These are phyloP conservation scores for Menura novaehollandiae DNA, from an alignment of 2,113 vertebrate genomes.

Conservation along the genomic window DNA sequence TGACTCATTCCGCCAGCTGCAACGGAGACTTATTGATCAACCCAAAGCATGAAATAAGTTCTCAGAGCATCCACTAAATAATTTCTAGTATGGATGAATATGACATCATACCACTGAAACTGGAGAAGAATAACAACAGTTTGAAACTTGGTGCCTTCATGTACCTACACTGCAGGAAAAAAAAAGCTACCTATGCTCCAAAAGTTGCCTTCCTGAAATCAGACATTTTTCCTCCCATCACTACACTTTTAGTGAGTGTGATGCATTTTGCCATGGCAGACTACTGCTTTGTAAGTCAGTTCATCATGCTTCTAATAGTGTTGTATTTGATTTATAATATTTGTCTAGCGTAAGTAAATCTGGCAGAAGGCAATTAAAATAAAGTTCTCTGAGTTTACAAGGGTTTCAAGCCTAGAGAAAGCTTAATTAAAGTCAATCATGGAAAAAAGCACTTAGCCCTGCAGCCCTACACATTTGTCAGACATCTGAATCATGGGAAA, in stretches of 20 bases:
- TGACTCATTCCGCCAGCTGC: neutral
- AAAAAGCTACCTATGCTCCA: neutral
- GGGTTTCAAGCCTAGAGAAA: slow-evolving; percentile 47
- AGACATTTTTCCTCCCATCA: neutral
- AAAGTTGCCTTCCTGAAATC: neutral
- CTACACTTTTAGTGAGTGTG: neutral
- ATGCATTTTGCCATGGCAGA: neutral
- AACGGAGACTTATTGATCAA: neutral
- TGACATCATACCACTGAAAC: neutral
- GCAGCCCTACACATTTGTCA: slow-evolving; percentile 57
- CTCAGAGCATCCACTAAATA: neutral
- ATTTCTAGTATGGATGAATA: neutral
- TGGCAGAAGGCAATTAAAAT: slow-evolving; percentile 67
- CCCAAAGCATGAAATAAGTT: neutral
- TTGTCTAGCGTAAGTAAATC: slow-evolving; percentile 56
- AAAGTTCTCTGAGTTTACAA: slow-evolving; percentile 58
- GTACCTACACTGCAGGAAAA: neutral
- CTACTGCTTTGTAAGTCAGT: neutral
- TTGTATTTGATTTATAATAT: slow-evolving; percentile 54
- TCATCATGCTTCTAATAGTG: neutral
- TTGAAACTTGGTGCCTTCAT: neutral
- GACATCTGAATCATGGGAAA: slow-evolving; percentile 66
- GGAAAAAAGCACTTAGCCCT: slow-evolving; percentile 58
- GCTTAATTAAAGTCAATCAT: slow-evolving; percentile 72
- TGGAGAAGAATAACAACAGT: neutral